These are phyloP conservation scores for Amblyjoppa proteus DNA, from an alignment of 2,888 invertebrate species.

Conservation along the genomic window DNA sequence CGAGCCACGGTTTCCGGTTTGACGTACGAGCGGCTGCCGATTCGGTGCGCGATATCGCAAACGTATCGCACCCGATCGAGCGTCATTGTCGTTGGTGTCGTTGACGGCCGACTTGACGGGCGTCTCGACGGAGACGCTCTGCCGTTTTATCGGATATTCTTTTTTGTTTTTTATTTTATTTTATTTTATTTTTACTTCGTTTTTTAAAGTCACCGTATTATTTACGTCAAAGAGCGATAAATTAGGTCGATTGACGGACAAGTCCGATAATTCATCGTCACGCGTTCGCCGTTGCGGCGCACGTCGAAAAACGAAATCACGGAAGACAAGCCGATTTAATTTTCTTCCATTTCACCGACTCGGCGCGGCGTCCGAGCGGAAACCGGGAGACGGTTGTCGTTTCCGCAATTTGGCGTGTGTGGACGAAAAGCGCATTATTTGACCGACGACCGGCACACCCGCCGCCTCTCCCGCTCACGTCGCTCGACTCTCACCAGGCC, in stretches of 20 bases:
- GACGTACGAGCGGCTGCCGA: slow-evolving; percentile 45
- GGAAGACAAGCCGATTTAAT: slow-evolving; percentile 2
- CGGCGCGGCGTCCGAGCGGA: background rate
- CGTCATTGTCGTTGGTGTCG: slow-evolving; percentile 34
- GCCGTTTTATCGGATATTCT: slow-evolving; percentile 32
- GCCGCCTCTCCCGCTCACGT: slow-evolving; percentile 21
- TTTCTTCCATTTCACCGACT: slow-evolving; percentile 18
- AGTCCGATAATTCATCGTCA: slow-evolving; percentile 54
- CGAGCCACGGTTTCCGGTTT: slow-evolving; percentile 51
- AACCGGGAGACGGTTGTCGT: slow-evolving; percentile 62
- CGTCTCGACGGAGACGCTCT: background rate
- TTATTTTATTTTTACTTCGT: too few species aligned
- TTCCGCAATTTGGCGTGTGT: slow-evolving; percentile 77
- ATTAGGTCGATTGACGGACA: slow-evolving; percentile 68
- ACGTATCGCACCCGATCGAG: slow-evolving; percentile 51
- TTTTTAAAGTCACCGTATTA: slow-evolving; percentile 19
- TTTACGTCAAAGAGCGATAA: slow-evolving; percentile 30
- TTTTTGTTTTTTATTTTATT: too few species aligned
- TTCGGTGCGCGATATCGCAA: slow-evolving; percentile 41
- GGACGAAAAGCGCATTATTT: slow-evolving; percentile 72
- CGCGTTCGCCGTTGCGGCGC: background rate
- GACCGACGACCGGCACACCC: slow-evolving; percentile 52
- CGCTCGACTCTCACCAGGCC: slow-evolving; percentile 42
- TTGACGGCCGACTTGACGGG: background rate
- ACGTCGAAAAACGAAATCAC: slow-evolving; percentile 2